Evolutionary conservation across 1,140 invertebrate species (phyloP), one percentile per base, ranked within the genome.

Genomic region (Drosophila nebulosa): DNA sequence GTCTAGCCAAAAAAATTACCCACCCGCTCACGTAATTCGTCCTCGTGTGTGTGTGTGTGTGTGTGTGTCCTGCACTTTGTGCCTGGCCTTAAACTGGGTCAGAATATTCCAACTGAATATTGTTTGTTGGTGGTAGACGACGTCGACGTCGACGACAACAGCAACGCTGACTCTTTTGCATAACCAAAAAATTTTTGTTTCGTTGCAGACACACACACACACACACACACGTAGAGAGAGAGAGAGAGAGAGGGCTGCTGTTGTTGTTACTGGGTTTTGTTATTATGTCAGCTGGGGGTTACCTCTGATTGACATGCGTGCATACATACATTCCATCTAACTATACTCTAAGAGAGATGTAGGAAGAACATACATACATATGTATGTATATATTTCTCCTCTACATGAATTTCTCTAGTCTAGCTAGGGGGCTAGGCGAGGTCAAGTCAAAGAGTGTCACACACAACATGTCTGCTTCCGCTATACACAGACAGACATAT

Each of bases 391-490:
- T 14, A 18, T 71, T 52, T 74, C 62, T 71, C 57, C 5, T 71
- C 57, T 5, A 21, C 39, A 46, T 46, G 21, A 16, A 46, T 21
- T 69, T 57, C 66, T n/a, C 66, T n/a, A 74, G 60, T 42, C 35
- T 64, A 39, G 36, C 39, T 46, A 46, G 55, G 62, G 58, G 32
- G 60, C 56, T 64, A 53, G 60, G 67, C 64, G 83, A 86, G 83
- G 83, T 86, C 83, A 86, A 86, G 78, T 88, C 83, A 86, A 88
- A 86, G 83, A 75, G 79, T 86, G 83, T 86, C 83, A 86, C 83
- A 86, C 83, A 86, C 83, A 86, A 86, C 83, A 86, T 83, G 83
- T 86, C 83, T 86, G 83, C 83, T 86, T 86, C 83, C 83, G 83
- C 83, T 78, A 66, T 66, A 74, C 77, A 71, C 69, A 64, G 64